These are phyloP conservation scores for Lepidocolaptes lacrymiger DNA, from an alignment of 2,797 vertebrate species.

Conservation along the genomic window DNA sequence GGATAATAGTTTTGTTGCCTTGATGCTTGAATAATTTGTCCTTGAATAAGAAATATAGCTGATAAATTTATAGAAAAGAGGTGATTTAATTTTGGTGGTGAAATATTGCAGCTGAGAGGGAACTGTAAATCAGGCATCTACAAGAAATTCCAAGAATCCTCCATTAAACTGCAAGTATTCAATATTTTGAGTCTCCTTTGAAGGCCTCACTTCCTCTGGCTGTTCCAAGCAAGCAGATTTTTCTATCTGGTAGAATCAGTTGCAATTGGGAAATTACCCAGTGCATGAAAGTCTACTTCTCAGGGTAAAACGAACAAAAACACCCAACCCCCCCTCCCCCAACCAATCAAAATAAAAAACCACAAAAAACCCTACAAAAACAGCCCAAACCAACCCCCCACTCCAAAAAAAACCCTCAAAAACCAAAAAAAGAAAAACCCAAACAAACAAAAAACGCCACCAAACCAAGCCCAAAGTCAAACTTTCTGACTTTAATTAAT, in stretches of 20 bases:
- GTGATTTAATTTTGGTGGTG: not conserved
- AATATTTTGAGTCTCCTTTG: not conserved
- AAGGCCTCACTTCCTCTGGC: not conserved
- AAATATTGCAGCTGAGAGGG: not conserved
- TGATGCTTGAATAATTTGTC: not conserved
- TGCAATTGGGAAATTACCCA: not conserved
- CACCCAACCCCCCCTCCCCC: too few species aligned
- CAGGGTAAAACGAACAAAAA: not conserved
- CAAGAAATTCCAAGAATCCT: not conserved
- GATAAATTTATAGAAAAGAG: not conserved
- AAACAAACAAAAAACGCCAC: too few species aligned
- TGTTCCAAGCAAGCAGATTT: not conserved
- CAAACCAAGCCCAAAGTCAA: not conserved
- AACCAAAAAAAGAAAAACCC: too few species aligned
- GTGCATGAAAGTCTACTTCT: not conserved
- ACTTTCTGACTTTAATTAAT: not conserved
- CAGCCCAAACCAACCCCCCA: too few species aligned
- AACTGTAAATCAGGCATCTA: not conserved
- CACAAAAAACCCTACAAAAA: not conserved
- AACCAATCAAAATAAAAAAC: not conserved
- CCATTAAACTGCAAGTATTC: not conserved
- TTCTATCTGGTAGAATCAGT: not conserved
- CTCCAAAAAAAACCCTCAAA: not conserved
- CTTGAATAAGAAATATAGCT: not conserved
- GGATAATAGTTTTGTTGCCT: not conserved